Percentiles rank a stretch among this genome's conserved stretches.
Evolutionary conservation across 1,140 invertebrate species (phyloP).

Genomic region (Cylas formicarius): DNA sequence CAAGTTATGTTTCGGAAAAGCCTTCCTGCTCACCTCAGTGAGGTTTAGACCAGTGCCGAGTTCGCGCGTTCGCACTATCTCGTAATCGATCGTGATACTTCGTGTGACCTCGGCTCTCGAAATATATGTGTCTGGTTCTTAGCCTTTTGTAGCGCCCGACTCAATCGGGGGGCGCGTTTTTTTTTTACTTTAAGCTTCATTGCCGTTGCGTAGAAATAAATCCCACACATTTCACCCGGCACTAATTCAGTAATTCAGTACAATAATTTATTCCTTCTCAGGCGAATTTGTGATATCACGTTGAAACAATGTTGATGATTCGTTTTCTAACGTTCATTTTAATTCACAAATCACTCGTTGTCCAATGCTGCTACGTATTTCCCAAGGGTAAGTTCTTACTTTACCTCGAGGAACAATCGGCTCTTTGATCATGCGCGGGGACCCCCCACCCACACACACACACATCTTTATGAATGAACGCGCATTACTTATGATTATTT

Average conservation of each 20-base stretch:
- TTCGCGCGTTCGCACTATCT: conserved; percentile 33
- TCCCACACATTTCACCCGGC: no score
- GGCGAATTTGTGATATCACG: no score
- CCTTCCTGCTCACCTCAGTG: conserved; percentile 33
- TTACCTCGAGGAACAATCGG: no score
- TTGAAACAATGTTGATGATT: no score
- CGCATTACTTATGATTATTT: no score
- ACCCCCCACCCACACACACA: no score
- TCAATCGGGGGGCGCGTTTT: conserved; percentile 22
- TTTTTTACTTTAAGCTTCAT: background rate
- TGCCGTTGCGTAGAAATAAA: background rate
- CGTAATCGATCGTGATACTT: conserved; percentile 30
- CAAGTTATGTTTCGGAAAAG: conserved; percentile 29
- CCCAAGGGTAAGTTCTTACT: conserved; percentile 46
- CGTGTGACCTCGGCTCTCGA: conserved; percentile 27
- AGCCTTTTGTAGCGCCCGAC: conserved; percentile 24
- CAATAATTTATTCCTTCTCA: no score
- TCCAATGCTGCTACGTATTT: conserved; percentile 46
- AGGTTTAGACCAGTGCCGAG: conserved; percentile 28
- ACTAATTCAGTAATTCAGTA: no score
- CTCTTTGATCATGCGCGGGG: no score
- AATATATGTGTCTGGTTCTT: conserved; percentile 29
- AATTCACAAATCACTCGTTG: background rate
- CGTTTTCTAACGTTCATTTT: background rate
- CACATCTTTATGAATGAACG: no score